Conservation (phyloP, 2,797 vertebrate species). For the Mergus octosetaceus region DNA sequence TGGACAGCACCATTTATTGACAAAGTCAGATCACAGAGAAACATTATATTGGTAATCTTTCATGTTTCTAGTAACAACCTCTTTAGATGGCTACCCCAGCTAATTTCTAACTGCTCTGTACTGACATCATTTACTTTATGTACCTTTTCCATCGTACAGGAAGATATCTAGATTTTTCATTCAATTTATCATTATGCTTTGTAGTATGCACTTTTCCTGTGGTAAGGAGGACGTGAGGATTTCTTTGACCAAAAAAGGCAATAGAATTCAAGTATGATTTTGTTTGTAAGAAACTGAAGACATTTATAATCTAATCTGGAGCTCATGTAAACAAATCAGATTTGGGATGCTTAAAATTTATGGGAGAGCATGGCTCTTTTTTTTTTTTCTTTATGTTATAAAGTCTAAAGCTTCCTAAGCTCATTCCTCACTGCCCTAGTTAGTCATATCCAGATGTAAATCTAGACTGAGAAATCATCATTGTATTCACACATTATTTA, state of each 20-base stretch:
- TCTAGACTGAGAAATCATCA: background rate
- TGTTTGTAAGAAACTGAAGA: background rate
- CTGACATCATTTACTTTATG: background rate
- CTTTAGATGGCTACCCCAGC: background rate
- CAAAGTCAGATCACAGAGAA: background rate
- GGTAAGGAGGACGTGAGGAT: background rate
- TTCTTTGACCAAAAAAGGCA: background rate
- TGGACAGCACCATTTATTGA: background rate
- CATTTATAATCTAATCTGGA: background rate
- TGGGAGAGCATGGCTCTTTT: fast-evolving
- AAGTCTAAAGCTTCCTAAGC: background rate
- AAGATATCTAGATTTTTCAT: background rate
- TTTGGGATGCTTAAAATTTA: background rate
- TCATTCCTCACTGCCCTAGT: background rate
- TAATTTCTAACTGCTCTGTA: background rate
- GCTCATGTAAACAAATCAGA: background rate
- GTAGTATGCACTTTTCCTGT: background rate
- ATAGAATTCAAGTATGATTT: background rate
- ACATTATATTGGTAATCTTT: background rate
- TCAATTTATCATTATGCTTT: background rate
- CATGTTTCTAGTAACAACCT: background rate
- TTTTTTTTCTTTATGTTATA: background rate
- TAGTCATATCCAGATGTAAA: background rate
- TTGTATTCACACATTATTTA: background rate
- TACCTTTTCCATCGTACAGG: background rate